Percentiles rank a stretch among this genome's conserved stretches.
phyloP scores from a whole-genome alignment of 2,113 vertebrate species.

The Actenoides lindsayi region DNA sequence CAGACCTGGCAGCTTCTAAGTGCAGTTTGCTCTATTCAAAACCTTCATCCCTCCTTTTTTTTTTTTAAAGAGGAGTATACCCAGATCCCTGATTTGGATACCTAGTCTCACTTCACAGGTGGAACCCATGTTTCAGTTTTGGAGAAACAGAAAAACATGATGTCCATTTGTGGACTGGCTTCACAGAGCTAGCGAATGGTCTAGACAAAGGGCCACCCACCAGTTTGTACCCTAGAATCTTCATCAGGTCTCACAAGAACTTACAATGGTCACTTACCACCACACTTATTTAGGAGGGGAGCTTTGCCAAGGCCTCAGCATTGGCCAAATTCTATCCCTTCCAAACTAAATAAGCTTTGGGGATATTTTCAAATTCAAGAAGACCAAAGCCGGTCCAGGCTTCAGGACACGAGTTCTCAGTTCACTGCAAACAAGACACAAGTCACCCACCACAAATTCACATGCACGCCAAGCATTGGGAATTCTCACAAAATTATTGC shows the following conservation, averaged over 20 bases:
- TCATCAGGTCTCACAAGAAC: not conserved
- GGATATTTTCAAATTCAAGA: not conserved
- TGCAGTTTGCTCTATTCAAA: not conserved
- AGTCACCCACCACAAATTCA: not conserved
- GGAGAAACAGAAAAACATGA: not conserved
- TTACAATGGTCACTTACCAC: not conserved
- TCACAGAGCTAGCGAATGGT: not conserved
- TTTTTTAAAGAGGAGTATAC: not conserved
- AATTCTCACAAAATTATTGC: conserved; percentile 21
- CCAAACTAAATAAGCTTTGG: not conserved
- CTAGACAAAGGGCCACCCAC: not conserved
- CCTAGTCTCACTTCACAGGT: not conserved
- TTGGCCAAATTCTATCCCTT: not conserved
- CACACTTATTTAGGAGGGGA: not conserved
- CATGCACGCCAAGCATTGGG: not conserved
- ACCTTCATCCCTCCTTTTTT: not conserved
- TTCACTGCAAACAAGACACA: not conserved
- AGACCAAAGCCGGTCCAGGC: not conserved
- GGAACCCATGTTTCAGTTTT: not conserved
- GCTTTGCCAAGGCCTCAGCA: not conserved
- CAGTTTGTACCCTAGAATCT: not conserved
- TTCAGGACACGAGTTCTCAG: not conserved
- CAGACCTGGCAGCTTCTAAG: not conserved
- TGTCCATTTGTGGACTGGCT: not conserved
- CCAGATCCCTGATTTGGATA: not conserved